A percentile compares a stretch with the other conserved stretches of the same genome.
phyloP scores from a whole-genome alignment of 1,140 invertebrate genomes.

The Calosoma granatense region DNA sequence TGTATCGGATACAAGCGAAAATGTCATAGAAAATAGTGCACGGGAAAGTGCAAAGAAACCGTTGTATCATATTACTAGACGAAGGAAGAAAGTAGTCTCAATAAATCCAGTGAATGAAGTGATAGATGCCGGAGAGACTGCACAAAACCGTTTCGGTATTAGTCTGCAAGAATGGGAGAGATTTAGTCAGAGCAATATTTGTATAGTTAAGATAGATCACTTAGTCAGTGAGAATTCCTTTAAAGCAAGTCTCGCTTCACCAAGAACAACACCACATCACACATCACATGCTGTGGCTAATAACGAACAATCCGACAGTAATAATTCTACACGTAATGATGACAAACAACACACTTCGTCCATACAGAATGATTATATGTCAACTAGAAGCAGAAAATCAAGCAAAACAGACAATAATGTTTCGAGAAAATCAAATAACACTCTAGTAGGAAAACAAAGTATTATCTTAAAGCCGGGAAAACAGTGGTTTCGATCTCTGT shows the following conservation, averaged over 20 bases:
- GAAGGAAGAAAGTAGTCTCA: not conserved
- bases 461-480: slow-evolving; percentile 34
- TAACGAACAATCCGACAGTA: too few relatives aligned
- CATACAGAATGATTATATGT: too few relatives aligned
- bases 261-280: too few relatives aligned
- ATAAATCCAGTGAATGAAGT: too few relatives aligned
- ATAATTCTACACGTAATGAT: too few relatives aligned
- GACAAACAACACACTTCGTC: too few relatives aligned
- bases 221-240: too few relatives aligned
- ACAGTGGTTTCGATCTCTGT: slow-evolving; percentile 35
- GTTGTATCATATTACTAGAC: not conserved
- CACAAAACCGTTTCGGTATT: not conserved
- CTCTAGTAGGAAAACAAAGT: not conserved
- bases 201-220: too few relatives aligned
- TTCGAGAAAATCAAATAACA: not conserved
- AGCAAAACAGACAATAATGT: not conserved
- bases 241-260: too few relatives aligned
- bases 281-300: too few relatives aligned
- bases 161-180: not conserved
- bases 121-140: too few relatives aligned
- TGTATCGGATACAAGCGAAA: not conserved
- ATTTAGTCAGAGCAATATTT: not conserved
- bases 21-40: not conserved
- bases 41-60: not conserved
- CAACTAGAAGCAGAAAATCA: too few relatives aligned